A percentile compares a stretch with the other conserved stretches of the same genome.
phyloP scores from a whole-genome alignment of 2,797 vertebrate species.

The Tolypeutes matacus region DNA sequence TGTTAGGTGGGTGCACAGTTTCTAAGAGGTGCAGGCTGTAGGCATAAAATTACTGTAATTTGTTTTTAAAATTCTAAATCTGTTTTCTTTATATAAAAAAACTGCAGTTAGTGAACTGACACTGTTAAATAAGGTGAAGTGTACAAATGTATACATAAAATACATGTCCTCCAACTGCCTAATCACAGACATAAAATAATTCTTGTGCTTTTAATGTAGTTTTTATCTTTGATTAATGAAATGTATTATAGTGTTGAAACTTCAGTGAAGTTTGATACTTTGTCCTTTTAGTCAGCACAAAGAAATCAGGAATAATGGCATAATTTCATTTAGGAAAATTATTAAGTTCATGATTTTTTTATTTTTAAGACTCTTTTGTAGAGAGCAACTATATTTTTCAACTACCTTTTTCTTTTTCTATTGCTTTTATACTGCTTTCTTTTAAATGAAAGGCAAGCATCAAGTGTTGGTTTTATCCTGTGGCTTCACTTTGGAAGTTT shows the following conservation, averaged over 20 bases:
- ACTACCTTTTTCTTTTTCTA: conserved; percentile 77
- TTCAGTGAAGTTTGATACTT: conserved; percentile 82
- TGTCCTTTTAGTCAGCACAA: conserved; percentile 81
- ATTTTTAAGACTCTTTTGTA: conserved; percentile 82
- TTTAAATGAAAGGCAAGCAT: conserved; percentile 80
- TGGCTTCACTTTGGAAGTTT: conserved; percentile 80
- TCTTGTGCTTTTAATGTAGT: conserved; percentile 80
- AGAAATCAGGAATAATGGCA: conserved; percentile 82
- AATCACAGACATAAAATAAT: conserved; percentile 83
- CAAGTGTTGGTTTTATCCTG: conserved; percentile 79
- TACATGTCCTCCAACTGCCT: conserved; percentile 81
- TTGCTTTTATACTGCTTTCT: conserved; percentile 80
- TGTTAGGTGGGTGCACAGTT: conserved; percentile 69
- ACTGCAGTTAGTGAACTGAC: conserved; percentile 80
- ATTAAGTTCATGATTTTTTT: conserved; percentile 82
- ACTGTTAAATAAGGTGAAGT: conserved; percentile 84
- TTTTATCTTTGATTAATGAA: conserved; percentile 85
- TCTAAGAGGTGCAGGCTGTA: conserved; percentile 79
- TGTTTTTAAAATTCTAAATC: conserved; percentile 84
- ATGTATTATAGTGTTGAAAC: conserved; percentile 78
- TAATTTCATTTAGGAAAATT: conserved; percentile 85
- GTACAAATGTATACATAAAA: conserved; percentile 83
- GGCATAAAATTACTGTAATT: conserved; percentile 84
- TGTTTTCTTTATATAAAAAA: conserved; percentile 83
- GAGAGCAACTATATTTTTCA: conserved; percentile 78